phyloP scores from a whole-genome alignment of 2,797 vertebrate genomes.

The Acrossocheilus wenchowensis region DNA sequence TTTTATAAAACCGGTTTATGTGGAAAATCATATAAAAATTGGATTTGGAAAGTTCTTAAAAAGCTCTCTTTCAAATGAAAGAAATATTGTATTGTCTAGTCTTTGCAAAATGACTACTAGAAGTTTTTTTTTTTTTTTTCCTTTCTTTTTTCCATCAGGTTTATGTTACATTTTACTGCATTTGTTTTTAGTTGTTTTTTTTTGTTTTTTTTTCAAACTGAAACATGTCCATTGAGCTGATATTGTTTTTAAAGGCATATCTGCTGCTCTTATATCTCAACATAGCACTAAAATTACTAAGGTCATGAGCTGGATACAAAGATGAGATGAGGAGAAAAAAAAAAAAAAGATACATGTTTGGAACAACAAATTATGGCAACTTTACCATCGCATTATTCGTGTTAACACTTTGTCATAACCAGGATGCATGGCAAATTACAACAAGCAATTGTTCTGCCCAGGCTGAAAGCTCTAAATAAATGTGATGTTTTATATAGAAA shows the following conservation, averaged over 20 bases:
- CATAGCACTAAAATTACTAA: not conserved
- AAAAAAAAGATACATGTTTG: not conserved
- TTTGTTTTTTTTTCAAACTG: not conserved
- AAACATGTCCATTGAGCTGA: not conserved
- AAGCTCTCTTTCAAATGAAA: slow-evolving; percentile 11
- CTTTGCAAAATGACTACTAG: not conserved
- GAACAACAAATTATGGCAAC: not conserved
- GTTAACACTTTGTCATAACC: not conserved
- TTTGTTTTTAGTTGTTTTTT: not conserved
- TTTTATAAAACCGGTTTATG: slow-evolving; percentile 14
- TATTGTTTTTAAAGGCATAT: not conserved
- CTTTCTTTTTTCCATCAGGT: not conserved
- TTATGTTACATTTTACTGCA: not conserved
- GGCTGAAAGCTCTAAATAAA: not conserved
- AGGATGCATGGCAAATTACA: not conserved
- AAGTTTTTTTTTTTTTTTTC: not conserved
- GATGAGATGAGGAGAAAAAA: not conserved
- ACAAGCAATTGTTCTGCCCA: not conserved
- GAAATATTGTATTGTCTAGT: not conserved
- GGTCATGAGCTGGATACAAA: not conserved
- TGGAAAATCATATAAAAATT: slow-evolving; percentile 36
- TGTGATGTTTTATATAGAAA: not conserved
- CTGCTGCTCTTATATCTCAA: not conserved
- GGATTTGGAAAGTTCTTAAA: slow-evolving; percentile 22
- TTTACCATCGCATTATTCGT: not conserved